phyloP scores from a whole-genome alignment of 2,797 vertebrate genomes.

The Pseudocheirus occidentalis region DNA sequence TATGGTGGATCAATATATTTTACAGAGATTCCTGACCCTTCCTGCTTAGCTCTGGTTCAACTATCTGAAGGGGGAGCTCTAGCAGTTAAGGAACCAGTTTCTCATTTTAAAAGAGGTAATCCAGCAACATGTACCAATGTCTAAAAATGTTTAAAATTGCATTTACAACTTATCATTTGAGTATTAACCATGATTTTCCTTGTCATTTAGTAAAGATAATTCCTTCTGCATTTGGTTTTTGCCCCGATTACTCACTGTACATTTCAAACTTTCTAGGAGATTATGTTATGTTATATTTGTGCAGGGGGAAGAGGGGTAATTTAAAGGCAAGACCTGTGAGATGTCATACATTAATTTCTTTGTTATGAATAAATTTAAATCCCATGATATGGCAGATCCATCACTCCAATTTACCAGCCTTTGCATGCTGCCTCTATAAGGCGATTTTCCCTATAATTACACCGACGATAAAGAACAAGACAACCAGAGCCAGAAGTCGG shows the following conservation, averaged over 20 bases:
- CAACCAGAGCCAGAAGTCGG: conserved; percentile 91
- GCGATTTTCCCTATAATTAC: conserved; percentile 95
- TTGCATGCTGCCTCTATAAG: conserved; percentile 91
- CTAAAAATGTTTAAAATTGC: conserved; percentile 87
- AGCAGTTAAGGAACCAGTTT: conserved; percentile 72
- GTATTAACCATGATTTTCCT: conserved; percentile 83
- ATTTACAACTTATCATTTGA: conserved; percentile 87
- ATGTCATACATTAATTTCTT: conserved; percentile 88
- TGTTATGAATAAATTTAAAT: conserved; percentile 92
- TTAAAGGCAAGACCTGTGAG: conserved; percentile 95
- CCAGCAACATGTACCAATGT: conserved; percentile 82
- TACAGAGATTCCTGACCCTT: conserved; percentile 73
- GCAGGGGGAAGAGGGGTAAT: conserved; percentile 83
- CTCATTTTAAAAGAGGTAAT: conserved; percentile 78
- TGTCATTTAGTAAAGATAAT: conserved; percentile 83
- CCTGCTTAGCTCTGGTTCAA: conserved; percentile 72
- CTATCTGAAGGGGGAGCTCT: conserved; percentile 77
- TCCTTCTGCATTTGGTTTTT: conserved; percentile 69
- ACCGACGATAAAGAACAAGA: conserved; percentile 96
- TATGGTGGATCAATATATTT: conserved; percentile 68
- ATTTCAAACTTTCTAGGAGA: conserved; percentile 85
- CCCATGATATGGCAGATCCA: conserved; percentile 89
- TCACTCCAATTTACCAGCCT: conserved; percentile 87
- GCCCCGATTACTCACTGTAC: conserved; percentile 82
- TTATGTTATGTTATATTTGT: conserved; percentile 86